Conservation (phyloP, 2,797 vertebrate genomes). For the Enteromius viviparus region DNA sequence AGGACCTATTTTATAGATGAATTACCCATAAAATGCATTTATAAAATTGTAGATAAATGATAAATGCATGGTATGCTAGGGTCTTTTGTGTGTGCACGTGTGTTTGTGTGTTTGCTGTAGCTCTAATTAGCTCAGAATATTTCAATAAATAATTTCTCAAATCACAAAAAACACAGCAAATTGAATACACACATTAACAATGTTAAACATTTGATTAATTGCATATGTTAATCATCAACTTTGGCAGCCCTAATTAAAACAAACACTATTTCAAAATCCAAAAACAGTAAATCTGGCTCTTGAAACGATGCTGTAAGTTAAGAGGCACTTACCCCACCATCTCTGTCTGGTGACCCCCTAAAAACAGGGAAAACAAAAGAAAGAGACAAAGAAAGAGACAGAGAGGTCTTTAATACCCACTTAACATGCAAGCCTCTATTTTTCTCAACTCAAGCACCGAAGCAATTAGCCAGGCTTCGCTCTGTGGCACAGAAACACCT, state of each 20-base stretch:
- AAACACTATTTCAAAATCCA: not conserved
- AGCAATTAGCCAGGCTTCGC: conserved; percentile 20
- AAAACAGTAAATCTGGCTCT: conserved; percentile 17
- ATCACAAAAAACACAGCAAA: not conserved
- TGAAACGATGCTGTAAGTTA: not conserved
- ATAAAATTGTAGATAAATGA: not conserved
- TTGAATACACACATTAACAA: not conserved
- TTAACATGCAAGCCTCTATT: conserved; percentile 41
- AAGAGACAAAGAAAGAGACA: conserved; percentile 56
- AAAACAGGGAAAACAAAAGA: conserved; percentile 62
- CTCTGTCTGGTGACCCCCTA: conserved; percentile 96
- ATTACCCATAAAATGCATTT: not conserved
- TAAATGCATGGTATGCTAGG: not conserved
- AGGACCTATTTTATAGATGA: not conserved
- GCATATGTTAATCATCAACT: not conserved
- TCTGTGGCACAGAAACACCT: conserved; percentile 31
- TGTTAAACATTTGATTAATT: conserved; percentile 9
- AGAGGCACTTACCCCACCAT: conserved; percentile 89
- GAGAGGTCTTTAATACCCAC: conserved; percentile 46
- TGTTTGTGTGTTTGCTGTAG: not conserved
- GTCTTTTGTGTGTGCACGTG: too few species aligned
- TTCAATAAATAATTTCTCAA: not conserved
- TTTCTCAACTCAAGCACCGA: conserved; percentile 53
- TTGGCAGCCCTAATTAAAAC: not conserved
- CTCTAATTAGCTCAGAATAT: conserved; percentile 19